Conservation (phyloP, 2,113 vertebrate genomes). For the Erinaceus europaeus region DNA sequence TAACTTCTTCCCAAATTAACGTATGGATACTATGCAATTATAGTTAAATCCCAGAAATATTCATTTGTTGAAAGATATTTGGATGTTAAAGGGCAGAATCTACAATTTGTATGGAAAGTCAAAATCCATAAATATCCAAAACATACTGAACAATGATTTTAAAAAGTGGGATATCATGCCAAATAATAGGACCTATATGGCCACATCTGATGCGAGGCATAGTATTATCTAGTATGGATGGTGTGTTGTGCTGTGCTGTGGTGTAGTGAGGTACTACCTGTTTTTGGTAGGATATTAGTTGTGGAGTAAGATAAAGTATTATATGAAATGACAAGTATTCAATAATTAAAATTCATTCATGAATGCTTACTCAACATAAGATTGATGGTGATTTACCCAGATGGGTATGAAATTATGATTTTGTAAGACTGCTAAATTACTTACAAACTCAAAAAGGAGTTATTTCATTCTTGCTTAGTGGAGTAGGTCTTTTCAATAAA, state of each 20-base stretch:
- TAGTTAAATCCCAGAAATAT: not conserved
- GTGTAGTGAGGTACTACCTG: too few species aligned
- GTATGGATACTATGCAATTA: not conserved
- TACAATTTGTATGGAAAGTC: not conserved
- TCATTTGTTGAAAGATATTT: not conserved
- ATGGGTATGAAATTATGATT: too few species aligned
- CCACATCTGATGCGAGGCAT: not conserved
- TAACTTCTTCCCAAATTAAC: not conserved
- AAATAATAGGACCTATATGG: not conserved
- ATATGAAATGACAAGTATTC: not conserved
- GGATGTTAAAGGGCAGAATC: not conserved
- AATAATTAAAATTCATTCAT: too few species aligned
- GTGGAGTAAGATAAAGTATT: not conserved
- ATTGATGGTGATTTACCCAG: too few species aligned
- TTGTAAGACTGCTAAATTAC: too few species aligned
- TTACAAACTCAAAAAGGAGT: not conserved
- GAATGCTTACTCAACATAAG: too few species aligned
- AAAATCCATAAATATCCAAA: not conserved
- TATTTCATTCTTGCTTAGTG: too few species aligned
- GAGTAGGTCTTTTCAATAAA: not conserved
- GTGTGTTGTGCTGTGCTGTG: not conserved
- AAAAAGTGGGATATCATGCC: not conserved
- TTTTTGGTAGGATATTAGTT: too few species aligned
- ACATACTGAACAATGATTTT: not conserved
- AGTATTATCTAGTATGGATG: not conserved